Conservation (phyloP, 2,888 invertebrate genomes). For the Hanleya hanleyi region DNA sequence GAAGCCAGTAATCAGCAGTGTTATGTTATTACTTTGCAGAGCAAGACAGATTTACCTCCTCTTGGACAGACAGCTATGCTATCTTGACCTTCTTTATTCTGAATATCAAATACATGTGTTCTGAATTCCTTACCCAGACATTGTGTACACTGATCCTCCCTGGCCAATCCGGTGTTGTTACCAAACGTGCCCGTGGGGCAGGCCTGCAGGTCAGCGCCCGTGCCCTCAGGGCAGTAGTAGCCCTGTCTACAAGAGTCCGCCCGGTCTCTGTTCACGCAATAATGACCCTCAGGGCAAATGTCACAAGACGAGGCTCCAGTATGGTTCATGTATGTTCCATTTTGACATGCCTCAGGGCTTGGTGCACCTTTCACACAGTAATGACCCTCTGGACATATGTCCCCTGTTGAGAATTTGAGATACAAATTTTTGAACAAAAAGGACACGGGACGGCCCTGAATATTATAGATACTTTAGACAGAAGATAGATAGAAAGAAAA, state of each 20-base stretch:
- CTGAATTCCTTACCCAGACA: slow-evolving; percentile 60
- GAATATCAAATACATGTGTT: too few relatives aligned
- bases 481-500: too few relatives aligned
- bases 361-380: slow-evolving; percentile 62
- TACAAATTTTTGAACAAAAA: too few relatives aligned
- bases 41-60: neutral
- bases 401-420: too few relatives aligned
- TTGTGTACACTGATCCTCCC: slow-evolving; percentile 59
- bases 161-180: slow-evolving; percentile 58
- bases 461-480: too few relatives aligned
- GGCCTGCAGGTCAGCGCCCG: slow-evolving; percentile 63
- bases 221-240: slow-evolving; percentile 68
- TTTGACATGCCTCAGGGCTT: slow-evolving; percentile 56
- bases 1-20: too few relatives aligned
- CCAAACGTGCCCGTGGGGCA: slow-evolving; percentile 68
- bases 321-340: slow-evolving; percentile 69
- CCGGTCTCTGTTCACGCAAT: slow-evolving; percentile 64
- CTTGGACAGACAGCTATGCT: too few relatives aligned
- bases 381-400: slow-evolving; percentile 65
- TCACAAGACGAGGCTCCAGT: slow-evolving; percentile 63
- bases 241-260: slow-evolving; percentile 67
- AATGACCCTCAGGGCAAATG: slow-evolving; percentile 66
- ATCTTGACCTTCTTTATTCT: too few relatives aligned
- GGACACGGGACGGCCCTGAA: too few relatives aligned
- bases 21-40: neutral